A percentile compares a stretch with the other conserved stretches of the same genome.
These are phyloP conservation scores for Macquaria ambigua DNA, from an alignment of 2,113 vertebrate genomes.

Conservation along the genomic window DNA sequence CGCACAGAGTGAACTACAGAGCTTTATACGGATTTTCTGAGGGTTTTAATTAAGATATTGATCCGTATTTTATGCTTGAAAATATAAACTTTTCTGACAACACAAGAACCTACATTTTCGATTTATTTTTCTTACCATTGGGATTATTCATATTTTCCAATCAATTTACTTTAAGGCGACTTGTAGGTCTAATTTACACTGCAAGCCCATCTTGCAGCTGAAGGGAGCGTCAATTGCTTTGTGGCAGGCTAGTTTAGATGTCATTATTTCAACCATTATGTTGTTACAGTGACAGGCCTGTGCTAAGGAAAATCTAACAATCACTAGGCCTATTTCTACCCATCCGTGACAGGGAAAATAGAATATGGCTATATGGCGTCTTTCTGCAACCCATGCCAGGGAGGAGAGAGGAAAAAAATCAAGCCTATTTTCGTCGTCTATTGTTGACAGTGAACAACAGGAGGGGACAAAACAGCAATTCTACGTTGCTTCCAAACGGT, in stretches of 20 bases:
- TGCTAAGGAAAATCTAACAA: slow-evolving; percentile 76
- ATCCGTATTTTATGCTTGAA: background rate
- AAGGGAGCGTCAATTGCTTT: slow-evolving; percentile 79
- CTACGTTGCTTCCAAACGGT: slow-evolving; percentile 62
- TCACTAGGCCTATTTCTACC: slow-evolving; percentile 78
- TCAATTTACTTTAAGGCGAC: slow-evolving; percentile 73
- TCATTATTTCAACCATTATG: slow-evolving; percentile 85
- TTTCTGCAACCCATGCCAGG: slow-evolving; percentile 62
- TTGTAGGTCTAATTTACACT: slow-evolving; percentile 76
- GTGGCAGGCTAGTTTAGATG: slow-evolving; percentile 83
- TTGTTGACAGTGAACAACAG: slow-evolving; percentile 79
- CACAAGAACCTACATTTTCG: slow-evolving; percentile 5
- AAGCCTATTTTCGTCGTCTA: slow-evolving; percentile 74
- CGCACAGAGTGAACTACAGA: background rate
- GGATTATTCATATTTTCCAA: slow-evolving; percentile 74
- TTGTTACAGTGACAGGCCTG: slow-evolving; percentile 83
- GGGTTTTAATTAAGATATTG: background rate
- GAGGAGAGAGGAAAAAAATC: slow-evolving; percentile 48
- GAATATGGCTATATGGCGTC: slow-evolving; percentile 78
- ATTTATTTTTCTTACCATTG: slow-evolving; percentile 11
- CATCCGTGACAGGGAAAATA: slow-evolving; percentile 80
- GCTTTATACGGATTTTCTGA: background rate
- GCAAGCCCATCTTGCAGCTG: slow-evolving; percentile 66
- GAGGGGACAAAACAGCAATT: slow-evolving; percentile 78
- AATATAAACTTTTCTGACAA: background rate